phyloP scores from a whole-genome alignment of 2,888 invertebrate genomes.

The Tortricodes alternella region DNA sequence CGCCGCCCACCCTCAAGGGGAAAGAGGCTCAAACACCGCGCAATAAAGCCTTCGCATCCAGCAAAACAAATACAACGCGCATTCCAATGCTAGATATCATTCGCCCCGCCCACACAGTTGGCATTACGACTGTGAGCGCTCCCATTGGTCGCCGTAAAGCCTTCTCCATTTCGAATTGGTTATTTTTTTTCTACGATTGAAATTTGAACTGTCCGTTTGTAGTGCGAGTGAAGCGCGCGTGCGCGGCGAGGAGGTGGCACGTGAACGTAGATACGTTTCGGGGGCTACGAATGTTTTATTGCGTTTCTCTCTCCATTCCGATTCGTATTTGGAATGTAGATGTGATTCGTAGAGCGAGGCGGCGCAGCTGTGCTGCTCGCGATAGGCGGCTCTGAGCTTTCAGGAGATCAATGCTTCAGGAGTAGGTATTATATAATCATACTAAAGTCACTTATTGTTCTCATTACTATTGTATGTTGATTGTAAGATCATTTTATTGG shows the following conservation, averaged over 20 bases:
- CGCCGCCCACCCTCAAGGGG: constrained; percentile 75
- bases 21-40: constrained; percentile 78
- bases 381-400: constrained; percentile 15
- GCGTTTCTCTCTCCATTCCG: constrained; percentile 73
- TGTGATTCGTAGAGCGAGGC: constrained; percentile 71
- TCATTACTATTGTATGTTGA: no score
- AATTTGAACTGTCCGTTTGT: constrained; percentile 77
- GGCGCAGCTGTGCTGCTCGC: constrained; percentile 64
- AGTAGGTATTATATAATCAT: constrained; percentile 2
- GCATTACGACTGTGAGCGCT: constrained; percentile 80
- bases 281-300: constrained; percentile 78
- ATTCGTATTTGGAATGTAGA: constrained; percentile 74
- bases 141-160: constrained; percentile 79
- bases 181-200: constrained; percentile 82
- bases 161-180: constrained; percentile 81
- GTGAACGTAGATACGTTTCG: constrained; percentile 78
- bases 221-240: constrained; percentile 71
- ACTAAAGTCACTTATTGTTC: no score
- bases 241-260: constrained; percentile 74
- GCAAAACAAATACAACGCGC: constrained; percentile 82
- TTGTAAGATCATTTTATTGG: no score
- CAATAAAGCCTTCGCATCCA: constrained; percentile 79
- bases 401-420: constrained; percentile 8
- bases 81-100: constrained; percentile 84
- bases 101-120: constrained; percentile 81